Conservation (phyloP, 2,888 invertebrate species). For the Lithophane socia region DNA sequence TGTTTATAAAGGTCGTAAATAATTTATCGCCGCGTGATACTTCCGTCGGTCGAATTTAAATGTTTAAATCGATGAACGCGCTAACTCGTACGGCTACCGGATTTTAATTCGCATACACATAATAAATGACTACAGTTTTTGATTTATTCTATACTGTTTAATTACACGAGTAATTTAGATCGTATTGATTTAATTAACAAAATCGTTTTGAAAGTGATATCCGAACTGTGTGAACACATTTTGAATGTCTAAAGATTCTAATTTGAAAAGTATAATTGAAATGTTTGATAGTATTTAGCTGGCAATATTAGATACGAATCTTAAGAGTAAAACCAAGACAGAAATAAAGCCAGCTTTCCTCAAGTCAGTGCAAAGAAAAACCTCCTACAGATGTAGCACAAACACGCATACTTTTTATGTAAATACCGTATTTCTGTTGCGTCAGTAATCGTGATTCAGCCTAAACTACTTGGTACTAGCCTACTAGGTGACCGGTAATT, state of each 20-base stretch:
- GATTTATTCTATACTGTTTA: conserved; percentile 71
- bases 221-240: conserved; percentile 56
- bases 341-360: conserved; percentile 24
- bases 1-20: conserved; percentile 89
- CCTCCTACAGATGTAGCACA: conserved; percentile 29
- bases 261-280: conserved; percentile 54
- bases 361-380: conserved; percentile 36
- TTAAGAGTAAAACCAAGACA: conserved; percentile 15
- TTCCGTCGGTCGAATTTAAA: conserved; percentile 87
- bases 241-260: conserved; percentile 34
- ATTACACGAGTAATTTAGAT: conserved; percentile 68
- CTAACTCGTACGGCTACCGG: conserved; percentile 86
- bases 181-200: conserved; percentile 65
- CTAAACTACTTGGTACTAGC: conserved; percentile 73
- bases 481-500: conserved; percentile 78
- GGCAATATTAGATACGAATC: conserved; percentile 50
- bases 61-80: conserved; percentile 82
- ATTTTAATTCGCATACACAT: conserved; percentile 79
- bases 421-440: conserved; percentile 72
- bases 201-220: conserved; percentile 62
- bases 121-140: conserved; percentile 73
- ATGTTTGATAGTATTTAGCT: conserved; percentile 45
- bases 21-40: conserved; percentile 89
- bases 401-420: conserved; percentile 57
- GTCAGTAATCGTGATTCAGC: conserved; percentile 84